phyloP scores from a whole-genome alignment of 2,888 invertebrate species.

The Ochropleura leucogaster region DNA sequence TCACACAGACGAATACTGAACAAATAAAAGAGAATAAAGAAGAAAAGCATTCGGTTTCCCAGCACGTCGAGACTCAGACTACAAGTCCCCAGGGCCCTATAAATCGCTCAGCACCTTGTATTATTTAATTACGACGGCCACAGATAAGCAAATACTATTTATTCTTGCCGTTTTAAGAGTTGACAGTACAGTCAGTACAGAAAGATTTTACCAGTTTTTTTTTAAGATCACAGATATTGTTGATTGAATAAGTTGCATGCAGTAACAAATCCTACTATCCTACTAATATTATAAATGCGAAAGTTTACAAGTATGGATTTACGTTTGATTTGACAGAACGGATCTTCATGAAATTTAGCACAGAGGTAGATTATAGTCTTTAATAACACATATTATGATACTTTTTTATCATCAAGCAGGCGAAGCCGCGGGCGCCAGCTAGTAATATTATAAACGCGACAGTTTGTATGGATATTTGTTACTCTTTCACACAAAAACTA shows the following conservation, averaged over 20 bases:
- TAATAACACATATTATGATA: too few species aligned
- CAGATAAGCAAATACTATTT: constrained; percentile 68
- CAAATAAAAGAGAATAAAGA: constrained; percentile 43
- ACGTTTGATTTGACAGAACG: too few species aligned
- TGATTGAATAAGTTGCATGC: neutral
- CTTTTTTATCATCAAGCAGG: too few species aligned
- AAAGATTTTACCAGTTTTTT: neutral
- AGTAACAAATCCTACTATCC: neutral
- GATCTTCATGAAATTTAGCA: too few species aligned
- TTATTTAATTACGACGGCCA: constrained; percentile 77
- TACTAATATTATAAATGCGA: too few species aligned
- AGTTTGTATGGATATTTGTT: too few species aligned
- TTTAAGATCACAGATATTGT: neutral
- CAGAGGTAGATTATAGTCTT: too few species aligned
- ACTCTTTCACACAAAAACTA: too few species aligned
- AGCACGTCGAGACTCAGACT: constrained; percentile 46
- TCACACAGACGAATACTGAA: constrained; percentile 2
- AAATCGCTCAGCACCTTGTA: constrained; percentile 79
- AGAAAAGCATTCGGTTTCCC: constrained; percentile 40
- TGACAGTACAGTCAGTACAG: constrained; percentile 11
- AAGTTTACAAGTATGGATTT: too few species aligned
- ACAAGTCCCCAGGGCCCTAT: constrained; percentile 64
- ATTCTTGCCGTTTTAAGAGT: constrained; percentile 50
- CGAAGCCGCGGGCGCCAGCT: too few species aligned
- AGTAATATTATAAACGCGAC: too few species aligned